Evolutionary conservation across 1,140 invertebrate species (phyloP).

Genomic region (Leguminivora glycinivorella): DNA sequence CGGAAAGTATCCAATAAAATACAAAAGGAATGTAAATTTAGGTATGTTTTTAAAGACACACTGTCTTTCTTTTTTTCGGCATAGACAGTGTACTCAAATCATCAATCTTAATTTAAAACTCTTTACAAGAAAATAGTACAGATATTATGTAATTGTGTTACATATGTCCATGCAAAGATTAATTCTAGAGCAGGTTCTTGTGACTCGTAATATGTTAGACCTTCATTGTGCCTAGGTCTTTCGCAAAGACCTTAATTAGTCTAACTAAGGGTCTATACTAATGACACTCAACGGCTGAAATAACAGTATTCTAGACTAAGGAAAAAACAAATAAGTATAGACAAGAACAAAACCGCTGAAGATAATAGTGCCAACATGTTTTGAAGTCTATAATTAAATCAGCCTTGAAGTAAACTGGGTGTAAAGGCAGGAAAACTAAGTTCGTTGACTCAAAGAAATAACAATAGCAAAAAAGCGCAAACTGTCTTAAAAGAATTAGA

Average conservation of each 20-base stretch:
- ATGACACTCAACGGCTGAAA: neutral
- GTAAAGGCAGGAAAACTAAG: slow-evolving; percentile 18
- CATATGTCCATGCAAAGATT: no score
- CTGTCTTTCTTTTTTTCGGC: neutral
- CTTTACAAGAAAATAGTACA: no score
- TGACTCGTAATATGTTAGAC: neutral
- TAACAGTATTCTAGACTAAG: slow-evolving; percentile 5
- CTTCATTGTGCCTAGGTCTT: neutral
- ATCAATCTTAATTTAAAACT: no score
- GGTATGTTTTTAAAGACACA: no score
- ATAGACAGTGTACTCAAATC: no score
- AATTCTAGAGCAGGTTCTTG: no score
- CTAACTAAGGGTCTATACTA: neutral
- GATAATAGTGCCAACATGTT: slow-evolving; percentile 13
- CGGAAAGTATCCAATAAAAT: no score
- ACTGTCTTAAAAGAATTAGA: slow-evolving; percentile 24
- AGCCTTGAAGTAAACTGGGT: slow-evolving; percentile 6
- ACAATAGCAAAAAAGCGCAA: neutral
- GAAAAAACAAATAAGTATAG: slow-evolving; percentile 1
- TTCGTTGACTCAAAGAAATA: slow-evolving; percentile 2
- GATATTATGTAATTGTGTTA: no score
- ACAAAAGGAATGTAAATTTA: no score
- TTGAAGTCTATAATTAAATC: slow-evolving; percentile 12
- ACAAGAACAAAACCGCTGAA: neutral
- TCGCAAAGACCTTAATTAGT: neutral